Base-by-base conservation (phyloP, 2,888 invertebrate genomes). In the Trimorus sp. region DNA sequence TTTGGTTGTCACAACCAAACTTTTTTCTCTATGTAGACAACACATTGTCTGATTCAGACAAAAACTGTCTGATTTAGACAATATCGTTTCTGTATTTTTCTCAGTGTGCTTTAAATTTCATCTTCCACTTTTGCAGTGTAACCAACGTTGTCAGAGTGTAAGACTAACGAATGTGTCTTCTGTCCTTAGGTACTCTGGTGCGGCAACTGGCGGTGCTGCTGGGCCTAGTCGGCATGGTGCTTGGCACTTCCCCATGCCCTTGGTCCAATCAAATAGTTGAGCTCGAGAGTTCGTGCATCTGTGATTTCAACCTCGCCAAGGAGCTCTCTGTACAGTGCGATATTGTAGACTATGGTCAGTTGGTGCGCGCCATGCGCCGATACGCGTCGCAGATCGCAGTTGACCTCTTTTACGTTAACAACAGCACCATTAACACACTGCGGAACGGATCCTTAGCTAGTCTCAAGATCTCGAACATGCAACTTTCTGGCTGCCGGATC, bases 261-360 rank as follows among this genome's bases (percentile, higher is more conserved):
- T 97, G 97, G 97, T 95, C 96, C 87, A 85, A 88, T 15, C 93
- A 94, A 78, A 94, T 95, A 82, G 93, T 94, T 60, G 95, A 95
- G 79, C 94, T 98, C 80, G 96, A 97, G 89, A 94, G 96, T 62
- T 95, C 96, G 58, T 98, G 98, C 91, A 94, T 97, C 79, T 98
- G 98, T 92, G 97, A 97, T 82, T 95, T 96, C 91, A 97, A 97
- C 91, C 93, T 97, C 82, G 97, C 96, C 54, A 94, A 95, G 86
- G 97, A 97, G 90, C 93, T 98, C 12, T 97, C 97, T 42, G 96
- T 98, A 84, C 97, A 98, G 92, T 98, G 97, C 92, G 97, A 97
- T 92, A 96, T 96, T 94, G 97, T 97, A 78, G 95, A 97, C 88
- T 97, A 96, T 91, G 92, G 94, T 58, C 93, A 94, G 84, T 93